Base-by-base conservation (phyloP, 1,140 invertebrate genomes). In the Bombus superbus region DNA sequence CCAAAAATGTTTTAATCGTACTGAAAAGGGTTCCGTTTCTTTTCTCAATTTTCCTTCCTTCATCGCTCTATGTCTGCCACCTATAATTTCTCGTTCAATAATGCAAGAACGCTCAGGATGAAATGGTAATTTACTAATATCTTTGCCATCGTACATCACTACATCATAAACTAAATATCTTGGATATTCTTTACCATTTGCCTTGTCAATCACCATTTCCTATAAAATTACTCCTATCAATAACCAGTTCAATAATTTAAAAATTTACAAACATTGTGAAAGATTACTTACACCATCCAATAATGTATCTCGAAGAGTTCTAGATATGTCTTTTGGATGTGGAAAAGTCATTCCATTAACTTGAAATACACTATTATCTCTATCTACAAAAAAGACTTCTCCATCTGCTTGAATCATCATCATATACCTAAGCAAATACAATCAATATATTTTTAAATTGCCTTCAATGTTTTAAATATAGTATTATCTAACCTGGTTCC, bases 161-260 rank as follows among this genome's bases (percentile, higher is more conserved):
- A 99, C 97, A 93, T 99, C 99, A 92, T 99, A 99, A 13, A 98
- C 98, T 64, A 99, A 96, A 94, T 98, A 99, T 72, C 99, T 96
- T 0, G 98, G 98, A 88, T 97, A 97, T 53, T 97, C 95, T 89
- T 96, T 95, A 0, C 97, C 97, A 38, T 97, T 95, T 3, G 97
- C 97, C 94, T 97, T 97, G 86, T 94, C 94, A 32, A 99, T 97
- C 22, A 99, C 98, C 98, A 99, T 98, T 96, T 99, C 98, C 96
- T 97, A 91, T 59, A 95, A 89, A 86, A 40, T 13, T 11, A 62
- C n/a, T 53, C 40, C 15, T 64, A 35, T 80, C 10, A 47, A 53
- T 77, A 13, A n/a, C 10, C 81, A 72, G 9, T 25, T 79, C 15
- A 71, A 84, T 57, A 32, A 69, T 11, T n/a, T 9, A 0, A 32